These are phyloP conservation scores for Hylyphantes graminicola DNA, from an alignment of 1,140 invertebrate species.

Conservation along the genomic window DNA sequence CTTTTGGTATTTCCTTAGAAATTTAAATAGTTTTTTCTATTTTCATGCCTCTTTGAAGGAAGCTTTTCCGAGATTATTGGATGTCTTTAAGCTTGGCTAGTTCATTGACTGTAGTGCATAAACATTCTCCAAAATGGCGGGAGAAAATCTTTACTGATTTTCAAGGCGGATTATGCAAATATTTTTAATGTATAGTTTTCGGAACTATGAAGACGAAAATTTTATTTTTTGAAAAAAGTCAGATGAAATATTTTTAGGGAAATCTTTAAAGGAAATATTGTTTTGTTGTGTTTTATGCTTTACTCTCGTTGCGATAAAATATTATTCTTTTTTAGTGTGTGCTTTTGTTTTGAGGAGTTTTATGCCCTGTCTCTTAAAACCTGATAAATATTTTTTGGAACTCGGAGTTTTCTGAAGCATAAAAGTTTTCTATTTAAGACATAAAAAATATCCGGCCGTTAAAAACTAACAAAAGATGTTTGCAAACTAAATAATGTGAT, in stretches of 20 bases:
- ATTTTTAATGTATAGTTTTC: slow-evolving; percentile 13
- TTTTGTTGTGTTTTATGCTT: slow-evolving; percentile 17
- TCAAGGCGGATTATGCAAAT: slow-evolving; percentile 35
- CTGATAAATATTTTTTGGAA: slow-evolving; percentile 73
- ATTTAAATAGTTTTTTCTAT: too few species aligned
- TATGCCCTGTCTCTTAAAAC: slow-evolving; percentile 15
- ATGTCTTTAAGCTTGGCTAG: too few species aligned
- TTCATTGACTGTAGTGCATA: not conserved
- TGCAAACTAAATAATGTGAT: too few species aligned
- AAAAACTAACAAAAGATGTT: too few species aligned
- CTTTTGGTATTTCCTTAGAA: too few species aligned
- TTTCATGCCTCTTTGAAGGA: too few species aligned
- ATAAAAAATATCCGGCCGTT: too few species aligned
- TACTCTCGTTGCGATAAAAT: not conserved
- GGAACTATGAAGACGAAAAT: slow-evolving; percentile 5
- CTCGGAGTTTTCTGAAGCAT: too few species aligned
- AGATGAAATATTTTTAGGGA: not conserved
- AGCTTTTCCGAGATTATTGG: too few species aligned
- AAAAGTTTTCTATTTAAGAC: too few species aligned
- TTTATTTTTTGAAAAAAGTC: not conserved
- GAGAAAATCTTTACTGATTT: not conserved
- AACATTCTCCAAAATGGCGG: not conserved
- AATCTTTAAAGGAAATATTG: slow-evolving; percentile 15
- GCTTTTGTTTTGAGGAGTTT: slow-evolving; percentile 2
- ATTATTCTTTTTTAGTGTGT: not conserved